Evolutionary conservation across 1,140 invertebrate genomes (phyloP), one percentile per base, ranked within the genome.

Genomic region (Pachypeltis micranthus): DNA sequence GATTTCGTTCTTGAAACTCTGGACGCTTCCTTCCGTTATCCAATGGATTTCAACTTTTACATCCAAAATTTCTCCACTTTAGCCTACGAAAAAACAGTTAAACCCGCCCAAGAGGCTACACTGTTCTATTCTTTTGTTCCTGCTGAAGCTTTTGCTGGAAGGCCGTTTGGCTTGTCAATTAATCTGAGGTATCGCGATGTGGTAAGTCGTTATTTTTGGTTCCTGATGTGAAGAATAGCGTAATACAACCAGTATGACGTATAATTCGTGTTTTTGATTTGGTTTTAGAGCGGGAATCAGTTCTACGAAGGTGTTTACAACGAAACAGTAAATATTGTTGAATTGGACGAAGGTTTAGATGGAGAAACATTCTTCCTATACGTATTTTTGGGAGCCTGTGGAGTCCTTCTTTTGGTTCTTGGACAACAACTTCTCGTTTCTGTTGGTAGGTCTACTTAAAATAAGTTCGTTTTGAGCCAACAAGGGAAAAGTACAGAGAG

Each of bases 361-460:
- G 93, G 93, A 44, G 96, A 99, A 83, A 98, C 95, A 26, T 91
- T 98, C 78, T 98, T 99, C 83, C 77, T 98, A 55, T 98, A 98
- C 70, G 82, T 98, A 44, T 90, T 98, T 77, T 78, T 98, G 44
- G 88, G 87, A 47, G 95, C 92, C 16, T 85, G 92, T 63, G 85
- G 86, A 34, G 86, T 97, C 44, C 77, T 98, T 12, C 78, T 92
- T 1, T 77, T 96, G 26, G 90, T 98, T 51, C 82, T 90, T 65
- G 91, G 89, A 19, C 92, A 98, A 73, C 93, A 98, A 74, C 85
- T 90, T 14, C 75, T 96, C 10, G 85, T 86, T 54, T 90, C 86
- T 21, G 84, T 90, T 68, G 88, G 84, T 39, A 16, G 16, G 31
- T 39, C n/a, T n/a, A n/a, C n/a, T n/a, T n/a, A n/a, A n/a, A n/a